Evolutionary conservation across 2,113 vertebrate species (phyloP).

Genomic region (Chroicocephalus ridibundus): DNA sequence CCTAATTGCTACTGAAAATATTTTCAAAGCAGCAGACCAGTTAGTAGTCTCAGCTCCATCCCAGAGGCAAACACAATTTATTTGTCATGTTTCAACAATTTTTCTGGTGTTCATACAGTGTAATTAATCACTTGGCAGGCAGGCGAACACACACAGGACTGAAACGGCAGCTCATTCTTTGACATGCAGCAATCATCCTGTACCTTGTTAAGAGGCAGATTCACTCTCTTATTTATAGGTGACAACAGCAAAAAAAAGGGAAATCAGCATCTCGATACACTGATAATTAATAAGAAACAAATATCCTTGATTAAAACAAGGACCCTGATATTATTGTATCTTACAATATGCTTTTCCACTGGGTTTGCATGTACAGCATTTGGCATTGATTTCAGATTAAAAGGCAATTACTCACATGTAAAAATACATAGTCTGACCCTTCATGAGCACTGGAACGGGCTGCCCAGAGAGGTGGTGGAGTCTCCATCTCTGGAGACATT

Average conservation of each 20-base stretch:
- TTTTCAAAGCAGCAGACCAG: conserved; percentile 48
- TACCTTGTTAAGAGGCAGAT: background rate
- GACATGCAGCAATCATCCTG: background rate
- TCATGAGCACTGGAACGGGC: background rate
- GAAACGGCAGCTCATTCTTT: conserved; percentile 24
- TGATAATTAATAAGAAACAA: background rate
- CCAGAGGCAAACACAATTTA: conserved; percentile 58
- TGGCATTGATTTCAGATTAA: background rate
- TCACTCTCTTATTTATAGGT: background rate
- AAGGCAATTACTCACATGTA: background rate
- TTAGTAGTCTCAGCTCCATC: conserved; percentile 17
- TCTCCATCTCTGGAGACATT: too few relatives aligned
- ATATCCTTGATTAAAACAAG: background rate
- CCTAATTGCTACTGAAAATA: conserved; percentile 55
- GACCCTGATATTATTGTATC: background rate
- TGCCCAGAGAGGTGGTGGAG: too few relatives aligned
- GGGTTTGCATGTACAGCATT: background rate
- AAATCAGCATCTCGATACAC: background rate
- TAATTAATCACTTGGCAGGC: conserved; percentile 67
- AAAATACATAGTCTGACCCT: background rate
- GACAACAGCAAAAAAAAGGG: background rate
- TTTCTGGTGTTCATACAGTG: conserved; percentile 35
- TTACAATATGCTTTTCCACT: background rate
- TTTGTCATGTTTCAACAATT: conserved; percentile 60
- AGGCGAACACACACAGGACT: conserved; percentile 9